Conservation (phyloP, 1,140 invertebrate genomes). For the Mesaphorura yosii region DNA sequence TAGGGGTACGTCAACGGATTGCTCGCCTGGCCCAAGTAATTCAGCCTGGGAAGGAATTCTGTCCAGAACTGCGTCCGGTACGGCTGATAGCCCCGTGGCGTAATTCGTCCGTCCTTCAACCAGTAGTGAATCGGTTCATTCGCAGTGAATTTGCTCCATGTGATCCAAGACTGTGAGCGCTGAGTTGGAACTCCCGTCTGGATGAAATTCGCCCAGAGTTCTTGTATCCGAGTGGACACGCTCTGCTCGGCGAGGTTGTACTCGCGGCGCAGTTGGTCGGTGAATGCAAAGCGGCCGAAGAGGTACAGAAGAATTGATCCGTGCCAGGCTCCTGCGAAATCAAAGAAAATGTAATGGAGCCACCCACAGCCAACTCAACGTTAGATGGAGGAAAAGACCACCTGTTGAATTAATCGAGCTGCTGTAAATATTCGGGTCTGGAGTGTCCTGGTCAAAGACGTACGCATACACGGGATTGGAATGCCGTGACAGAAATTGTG, state of each 20-base stretch:
- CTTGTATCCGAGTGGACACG: slow-evolving; percentile 21
- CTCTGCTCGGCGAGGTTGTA: slow-evolving; percentile 28
- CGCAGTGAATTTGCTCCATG: slow-evolving; percentile 20
- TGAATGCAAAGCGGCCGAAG: slow-evolving; percentile 49
- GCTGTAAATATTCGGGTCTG: slow-evolving; percentile 36
- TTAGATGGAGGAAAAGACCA: slow-evolving; percentile 3
- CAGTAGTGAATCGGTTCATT: slow-evolving; percentile 16
- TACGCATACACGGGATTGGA: slow-evolving; percentile 27
- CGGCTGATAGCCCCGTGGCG: slow-evolving; percentile 26
- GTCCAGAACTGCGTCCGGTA: slow-evolving; percentile 31
- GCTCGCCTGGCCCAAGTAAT: slow-evolving; percentile 18
- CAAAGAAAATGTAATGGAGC: neutral
- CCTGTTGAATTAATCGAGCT: slow-evolving; percentile 30
- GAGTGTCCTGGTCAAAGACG: slow-evolving; percentile 33
- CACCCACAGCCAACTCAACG: neutral
- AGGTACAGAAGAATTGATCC: slow-evolving; percentile 51
- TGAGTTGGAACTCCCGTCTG: slow-evolving; percentile 14
- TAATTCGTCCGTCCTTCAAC: slow-evolving; percentile 22
- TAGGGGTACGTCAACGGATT: slow-evolving; percentile 11
- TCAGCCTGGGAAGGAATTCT: slow-evolving; percentile 27
- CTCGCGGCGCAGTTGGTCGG: slow-evolving; percentile 25
- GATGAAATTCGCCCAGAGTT: slow-evolving; percentile 25
- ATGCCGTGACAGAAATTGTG: slow-evolving; percentile 30
- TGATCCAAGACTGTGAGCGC: slow-evolving; percentile 17
- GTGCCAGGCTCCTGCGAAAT: slow-evolving; percentile 44